Base-by-base conservation (phyloP, 2,888 invertebrate genomes). In the Mesodorylaimus sp. region DNA sequence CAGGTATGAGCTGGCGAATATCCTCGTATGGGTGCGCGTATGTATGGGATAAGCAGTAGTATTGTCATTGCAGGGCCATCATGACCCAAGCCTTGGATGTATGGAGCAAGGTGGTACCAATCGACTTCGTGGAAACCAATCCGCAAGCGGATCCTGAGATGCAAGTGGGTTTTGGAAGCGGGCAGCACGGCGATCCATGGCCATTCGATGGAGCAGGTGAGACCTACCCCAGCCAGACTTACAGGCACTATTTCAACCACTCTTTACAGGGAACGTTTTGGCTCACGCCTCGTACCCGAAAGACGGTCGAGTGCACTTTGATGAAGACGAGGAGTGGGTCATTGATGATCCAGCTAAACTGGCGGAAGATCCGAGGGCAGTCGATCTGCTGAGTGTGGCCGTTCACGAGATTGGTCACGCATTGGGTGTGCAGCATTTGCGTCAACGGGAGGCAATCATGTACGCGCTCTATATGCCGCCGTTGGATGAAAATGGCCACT, bases 321-420 rank as follows among this genome's bases (percentile, higher is more conserved):
- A 95, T 66, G 89, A 91, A 59, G 79, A 85, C 28, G 95, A 95
- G 70, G 74, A 77, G 56, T 93, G 91, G 91, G 81, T 85, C 3
- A 10, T 45, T 1, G 21, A 45, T 10, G 13, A 52, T 19, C n/a
- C n/a, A n/a, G 21, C 13, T 3, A 50, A 44, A 37, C 7, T 16
- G 21, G 7, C 21, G 7, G 21, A 7, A 7, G 41, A 39, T 7
- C 7, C 10, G 7, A 3, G 54, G 53, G 3, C 55, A 66, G 71
- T 71, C 27, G 70, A 73, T 57, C 60, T 72, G 27, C 67, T 70
- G 53, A 68, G 69, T 54, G 72, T 72, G 48, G 87, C 88, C 1
- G 88, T 89, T 16, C 95, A 95, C 69, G 93, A 95, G 71, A 88
- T 95, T 60, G 93, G 93, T 0, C 95, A 95, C 68, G 88, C 91